Base-by-base conservation (phyloP, 1,140 invertebrate genomes). In the Drosophila takahashii region DNA sequence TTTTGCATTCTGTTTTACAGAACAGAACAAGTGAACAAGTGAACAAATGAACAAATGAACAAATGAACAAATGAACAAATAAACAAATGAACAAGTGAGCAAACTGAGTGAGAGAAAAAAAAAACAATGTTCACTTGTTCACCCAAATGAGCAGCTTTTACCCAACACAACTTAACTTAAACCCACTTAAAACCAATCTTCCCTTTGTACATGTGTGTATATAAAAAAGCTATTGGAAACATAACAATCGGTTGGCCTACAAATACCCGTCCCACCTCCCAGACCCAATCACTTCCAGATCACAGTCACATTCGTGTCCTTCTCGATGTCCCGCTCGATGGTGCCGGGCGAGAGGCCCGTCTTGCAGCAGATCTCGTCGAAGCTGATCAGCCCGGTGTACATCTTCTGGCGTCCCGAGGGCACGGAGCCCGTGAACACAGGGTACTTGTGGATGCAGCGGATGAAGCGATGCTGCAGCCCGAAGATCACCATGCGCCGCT, bases 271-370 rank as follows among this genome's bases (percentile, higher is more conserved):
- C n/a, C n/a, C n/a, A n/a, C n/a, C n/a, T n/a, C n/a, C n/a, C n/a
- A n/a, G n/a, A n/a, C n/a, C n/a, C n/a, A n/a, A n/a, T n/a, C n/a
- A 98, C 92, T 97, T 97, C 95, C 96, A 97, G 70, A 98, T 95
- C 74, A 97, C 94, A 50, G 96, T 93, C 47, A 98, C 94, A 92
- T 96, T 96, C 22, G 97, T 95, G 93, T 98, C 97, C 66, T 94
- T 95, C 77, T 98, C 97, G 7, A 98, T 95, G 57, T 96, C 95
- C 70, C 97, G 96, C 89, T 98, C 97, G 29, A 99, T 94, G 76
- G 97, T 96, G 48, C 95, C 94, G 22, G 95, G 93, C 54, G 95
- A 96, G 44, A 97, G 93, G n/a, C 96, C 96, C n/a, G 95, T 95
- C 59, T 95, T 94, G 90, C 97, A 97, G 85, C 97, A 98, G 80